Evolutionary conservation across 2,888 invertebrate species (phyloP), one percentile per base, ranked within the genome.

Genomic region (Pterostichus niger): DNA sequence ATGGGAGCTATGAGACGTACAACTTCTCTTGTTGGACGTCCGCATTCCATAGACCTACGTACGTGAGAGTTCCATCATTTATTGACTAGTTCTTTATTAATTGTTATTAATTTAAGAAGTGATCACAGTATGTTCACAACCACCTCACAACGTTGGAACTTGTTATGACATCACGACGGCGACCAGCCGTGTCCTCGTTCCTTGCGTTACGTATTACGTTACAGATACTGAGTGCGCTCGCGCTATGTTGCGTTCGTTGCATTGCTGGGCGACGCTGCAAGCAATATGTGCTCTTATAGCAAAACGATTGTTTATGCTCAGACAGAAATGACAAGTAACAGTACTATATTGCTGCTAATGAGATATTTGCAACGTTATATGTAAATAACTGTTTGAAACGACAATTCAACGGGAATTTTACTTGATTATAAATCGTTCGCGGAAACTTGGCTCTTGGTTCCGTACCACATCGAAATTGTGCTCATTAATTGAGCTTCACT

Each of bases 321-420:
- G 77, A 77, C 56, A 77, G 77, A 77, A 75, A 77, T 77, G 77
- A 77, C 77, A 77, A 56, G 77, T 77, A 77, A 77, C 77, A 56
- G 77, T 77, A 77, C 77, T 56, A 77, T 77, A 77, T 77, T 77
- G 77, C 77, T 56, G 77, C 80, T 80, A 80, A 80, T 80, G 80
- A 80, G 80, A 80, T 54, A 80, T 80, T 80, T 80, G 71, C 71
- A 80, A 80, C 71, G 80, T 80, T 80, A 80, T 80, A 80, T 80
- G 80, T 80, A 80, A 80, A 80, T 80, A 68, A 80, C 80, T 80
- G 77, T 77, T 77, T 56, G 56, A 56, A 73, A 77, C 77, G 77
- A 77, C 77, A 77, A 77, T 77, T 77, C 77, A 77, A 77, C 77
- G 77, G 77, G 77, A 77, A 77, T 77, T 77, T 77, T 40, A 77